A percentile compares a stretch with the other conserved stretches of the same genome.
Evolutionary conservation across 2,888 invertebrate genomes (phyloP).

Genomic region (Tineola bisselliella): DNA sequence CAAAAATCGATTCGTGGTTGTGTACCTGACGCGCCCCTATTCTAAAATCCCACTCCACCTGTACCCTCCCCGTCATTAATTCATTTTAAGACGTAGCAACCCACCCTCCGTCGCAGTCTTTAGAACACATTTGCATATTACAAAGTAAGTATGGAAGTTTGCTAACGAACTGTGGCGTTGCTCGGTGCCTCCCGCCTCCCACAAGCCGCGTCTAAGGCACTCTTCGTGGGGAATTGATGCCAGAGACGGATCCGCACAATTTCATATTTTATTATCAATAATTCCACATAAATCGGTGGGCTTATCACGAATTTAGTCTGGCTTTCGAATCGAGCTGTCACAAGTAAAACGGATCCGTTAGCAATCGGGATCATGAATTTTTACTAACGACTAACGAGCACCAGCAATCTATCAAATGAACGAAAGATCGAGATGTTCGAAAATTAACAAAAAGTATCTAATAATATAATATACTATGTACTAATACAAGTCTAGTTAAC

Average conservation of each 20-base stretch:
- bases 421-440: no score
- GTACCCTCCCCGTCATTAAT: conserved; percentile 48
- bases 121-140: conserved; percentile 65
- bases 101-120: conserved; percentile 33
- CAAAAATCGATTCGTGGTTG: background rate
- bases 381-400: no score
- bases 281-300: no score
- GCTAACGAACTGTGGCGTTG: conserved; percentile 46
- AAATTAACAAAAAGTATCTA: no score
- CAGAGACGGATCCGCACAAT: conserved; percentile 35
- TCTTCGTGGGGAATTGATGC: conserved; percentile 63
- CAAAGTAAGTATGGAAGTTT: conserved; percentile 64
- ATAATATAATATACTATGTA: no score
- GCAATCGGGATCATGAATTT: no score
- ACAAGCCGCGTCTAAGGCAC: conserved; percentile 43
- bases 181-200: background rate
- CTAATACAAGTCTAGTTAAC: no score
- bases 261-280: background rate
- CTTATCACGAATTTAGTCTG: no score
- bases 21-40: background rate
- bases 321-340: no score
- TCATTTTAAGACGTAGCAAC: conserved; percentile 62
- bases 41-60: conserved; percentile 33
- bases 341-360: no score
- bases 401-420: no score